Percentiles rank a stretch among this genome's conserved stretches.
These are phyloP conservation scores for Psilopsiagon aurifrons DNA, from an alignment of 2,113 vertebrate species.

Conservation along the genomic window DNA sequence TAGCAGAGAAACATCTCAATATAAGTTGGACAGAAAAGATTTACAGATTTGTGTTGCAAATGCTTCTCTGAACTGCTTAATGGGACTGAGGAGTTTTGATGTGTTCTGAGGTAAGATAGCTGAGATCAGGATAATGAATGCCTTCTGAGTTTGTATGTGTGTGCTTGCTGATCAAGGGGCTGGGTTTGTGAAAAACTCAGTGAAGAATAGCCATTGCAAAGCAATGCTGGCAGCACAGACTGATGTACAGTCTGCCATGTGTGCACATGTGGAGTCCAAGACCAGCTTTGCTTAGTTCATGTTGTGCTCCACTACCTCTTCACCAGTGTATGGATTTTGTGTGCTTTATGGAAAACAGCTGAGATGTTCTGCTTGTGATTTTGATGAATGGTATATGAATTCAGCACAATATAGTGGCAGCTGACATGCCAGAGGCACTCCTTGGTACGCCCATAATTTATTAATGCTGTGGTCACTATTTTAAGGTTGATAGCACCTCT, in stretches of 20 bases:
- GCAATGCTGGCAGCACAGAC: neutral
- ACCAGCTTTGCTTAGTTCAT: neutral
- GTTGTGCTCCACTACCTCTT: neutral
- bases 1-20: neutral
- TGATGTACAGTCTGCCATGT: rapidly evolving
- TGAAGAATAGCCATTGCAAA: neutral
- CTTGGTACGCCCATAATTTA: neutral
- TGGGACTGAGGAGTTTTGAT: neutral
- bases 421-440: neutral
- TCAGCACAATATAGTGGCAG: neutral
- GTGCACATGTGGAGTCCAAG: neutral
- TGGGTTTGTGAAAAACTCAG: neutral
- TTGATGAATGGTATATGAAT: neutral
- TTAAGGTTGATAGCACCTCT: neutral
- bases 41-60: neutral
- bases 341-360: neutral
- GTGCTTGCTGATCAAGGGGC: neutral
- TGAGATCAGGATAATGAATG: neutral
- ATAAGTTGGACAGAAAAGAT: neutral
- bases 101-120: neutral
- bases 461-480: neutral
- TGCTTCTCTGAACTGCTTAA: neutral
- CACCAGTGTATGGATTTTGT: neutral
- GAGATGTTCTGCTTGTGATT: neutral
- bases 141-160: neutral